Percentiles rank a stretch among this genome's conserved stretches.
Evolutionary conservation across 2,797 vertebrate genomes (phyloP).

Genomic region (Girardinus metallicus): DNA sequence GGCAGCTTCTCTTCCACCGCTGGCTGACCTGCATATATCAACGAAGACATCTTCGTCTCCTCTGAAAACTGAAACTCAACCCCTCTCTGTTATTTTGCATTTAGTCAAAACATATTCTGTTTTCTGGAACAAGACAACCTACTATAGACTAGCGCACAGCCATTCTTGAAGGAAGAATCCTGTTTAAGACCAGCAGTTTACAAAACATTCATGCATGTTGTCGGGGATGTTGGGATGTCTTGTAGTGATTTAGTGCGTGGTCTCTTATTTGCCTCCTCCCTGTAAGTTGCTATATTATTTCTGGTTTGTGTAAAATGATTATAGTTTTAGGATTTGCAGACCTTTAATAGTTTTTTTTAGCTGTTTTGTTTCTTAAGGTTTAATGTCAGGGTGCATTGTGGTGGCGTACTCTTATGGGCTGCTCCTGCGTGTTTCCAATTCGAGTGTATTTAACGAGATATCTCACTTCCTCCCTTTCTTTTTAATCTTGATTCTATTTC

Average conservation of each 20-base stretch:
- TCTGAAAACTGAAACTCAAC: neutral
- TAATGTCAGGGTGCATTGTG: conserved; percentile 21
- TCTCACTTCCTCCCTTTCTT: conserved; percentile 60
- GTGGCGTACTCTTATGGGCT: neutral
- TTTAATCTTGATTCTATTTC: conserved; percentile 72
- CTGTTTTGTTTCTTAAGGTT: conserved; percentile 28
- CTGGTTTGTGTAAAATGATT: conserved; percentile 35
- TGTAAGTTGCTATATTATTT: conserved; percentile 32
- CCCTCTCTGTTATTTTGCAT: neutral
- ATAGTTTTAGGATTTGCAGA: conserved; percentile 25
- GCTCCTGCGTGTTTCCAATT: conserved; percentile 70
- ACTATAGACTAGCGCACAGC: neutral
- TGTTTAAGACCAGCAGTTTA: neutral
- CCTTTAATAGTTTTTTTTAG: conserved; percentile 29
- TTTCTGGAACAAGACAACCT: neutral
- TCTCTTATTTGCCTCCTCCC: conserved; percentile 8
- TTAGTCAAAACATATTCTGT: neutral
- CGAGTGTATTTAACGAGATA: conserved; percentile 76
- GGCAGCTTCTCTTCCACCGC: neutral
- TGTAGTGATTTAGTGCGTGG: neutral
- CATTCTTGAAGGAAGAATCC: neutral
- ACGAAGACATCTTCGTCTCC: neutral
- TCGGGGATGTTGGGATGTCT: neutral
- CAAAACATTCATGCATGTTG: neutral
- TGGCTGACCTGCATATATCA: neutral